Evolutionary conservation across 2,888 invertebrate genomes (phyloP).

Genomic region (Pseudococcus jackbeardsleyi): DNA sequence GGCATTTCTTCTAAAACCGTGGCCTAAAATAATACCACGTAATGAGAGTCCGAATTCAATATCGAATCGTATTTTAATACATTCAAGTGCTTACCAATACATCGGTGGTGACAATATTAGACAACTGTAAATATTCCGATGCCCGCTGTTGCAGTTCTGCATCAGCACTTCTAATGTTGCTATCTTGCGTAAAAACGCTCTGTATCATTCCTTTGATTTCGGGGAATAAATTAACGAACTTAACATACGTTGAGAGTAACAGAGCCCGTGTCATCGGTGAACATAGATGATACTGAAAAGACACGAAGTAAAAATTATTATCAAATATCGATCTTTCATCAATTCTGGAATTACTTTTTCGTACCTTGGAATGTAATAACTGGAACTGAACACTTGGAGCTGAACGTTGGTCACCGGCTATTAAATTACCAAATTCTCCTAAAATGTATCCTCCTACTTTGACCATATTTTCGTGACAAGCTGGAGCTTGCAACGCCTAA

Average conservation of each 20-base stretch:
- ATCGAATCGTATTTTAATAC: background rate
- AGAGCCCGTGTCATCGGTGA: conserved; percentile 97
- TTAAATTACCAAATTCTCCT: conserved; percentile 99
- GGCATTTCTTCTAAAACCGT: conserved; percentile 99
- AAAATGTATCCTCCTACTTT: conserved; percentile 99
- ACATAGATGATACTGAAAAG: conserved; percentile 87
- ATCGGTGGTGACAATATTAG: conserved; percentile 95
- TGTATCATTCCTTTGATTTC: conserved; percentile 97
- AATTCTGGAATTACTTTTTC: background rate
- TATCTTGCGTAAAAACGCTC: conserved; percentile 93
- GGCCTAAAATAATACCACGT: conserved; percentile 73
- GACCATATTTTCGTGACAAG: conserved; percentile 99
- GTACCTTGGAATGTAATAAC: conserved; percentile 92
- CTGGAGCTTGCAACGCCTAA: conserved; percentile 95
- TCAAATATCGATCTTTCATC: background rate
- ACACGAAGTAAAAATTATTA: background rate
- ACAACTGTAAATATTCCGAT: conserved; percentile 96
- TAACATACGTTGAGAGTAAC: conserved; percentile 97
- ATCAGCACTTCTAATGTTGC: conserved; percentile 96
- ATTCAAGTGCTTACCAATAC: conserved; percentile 77
- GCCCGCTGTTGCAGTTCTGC: conserved; percentile 98
- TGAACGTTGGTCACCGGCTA: conserved; percentile 97
- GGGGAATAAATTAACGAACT: conserved; percentile 98
- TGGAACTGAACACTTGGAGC: conserved; percentile 98
- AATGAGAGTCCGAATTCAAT: background rate